Percentiles rank a stretch among this genome's conserved stretches.
phyloP scores from a whole-genome alignment of 1,140 invertebrate species.

The Tribolium castaneum region DNA sequence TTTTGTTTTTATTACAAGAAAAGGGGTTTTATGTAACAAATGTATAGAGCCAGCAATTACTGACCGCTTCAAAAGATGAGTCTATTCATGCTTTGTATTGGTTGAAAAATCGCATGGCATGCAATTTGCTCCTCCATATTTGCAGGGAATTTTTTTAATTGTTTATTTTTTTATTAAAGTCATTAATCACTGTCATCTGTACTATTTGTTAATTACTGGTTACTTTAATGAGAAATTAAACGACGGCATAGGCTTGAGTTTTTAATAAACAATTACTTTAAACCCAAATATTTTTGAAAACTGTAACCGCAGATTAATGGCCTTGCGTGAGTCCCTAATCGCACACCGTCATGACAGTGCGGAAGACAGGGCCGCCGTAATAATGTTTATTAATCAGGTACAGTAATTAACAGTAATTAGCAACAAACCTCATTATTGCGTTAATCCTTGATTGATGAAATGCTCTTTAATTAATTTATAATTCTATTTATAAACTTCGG shows the following conservation, averaged over 20 bases:
- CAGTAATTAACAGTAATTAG: background rate
- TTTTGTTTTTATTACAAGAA: background rate
- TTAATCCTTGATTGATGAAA: background rate
- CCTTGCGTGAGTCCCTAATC: background rate
- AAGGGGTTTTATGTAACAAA: background rate
- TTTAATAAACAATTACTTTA: no score
- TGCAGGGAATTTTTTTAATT: no score
- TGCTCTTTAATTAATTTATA: conserved; percentile 2
- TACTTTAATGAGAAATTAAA: no score
- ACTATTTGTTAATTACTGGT: background rate
- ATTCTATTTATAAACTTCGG: background rate
- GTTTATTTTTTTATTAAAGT: background rate
- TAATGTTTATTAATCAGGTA: background rate
- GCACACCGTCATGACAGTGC: background rate
- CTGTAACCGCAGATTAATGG: background rate
- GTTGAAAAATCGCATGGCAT: background rate
- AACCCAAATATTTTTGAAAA: background rate
- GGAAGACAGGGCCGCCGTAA: background rate
- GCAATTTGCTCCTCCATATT: no score
- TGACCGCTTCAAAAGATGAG: background rate
- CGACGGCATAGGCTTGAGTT: no score
- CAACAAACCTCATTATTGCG: background rate
- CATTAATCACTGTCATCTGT: background rate
- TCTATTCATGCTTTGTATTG: background rate
- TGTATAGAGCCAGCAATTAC: background rate